These are phyloP conservation scores for Orcinus orca DNA, from an alignment of 2,113 vertebrate species.

Conservation along the genomic window DNA sequence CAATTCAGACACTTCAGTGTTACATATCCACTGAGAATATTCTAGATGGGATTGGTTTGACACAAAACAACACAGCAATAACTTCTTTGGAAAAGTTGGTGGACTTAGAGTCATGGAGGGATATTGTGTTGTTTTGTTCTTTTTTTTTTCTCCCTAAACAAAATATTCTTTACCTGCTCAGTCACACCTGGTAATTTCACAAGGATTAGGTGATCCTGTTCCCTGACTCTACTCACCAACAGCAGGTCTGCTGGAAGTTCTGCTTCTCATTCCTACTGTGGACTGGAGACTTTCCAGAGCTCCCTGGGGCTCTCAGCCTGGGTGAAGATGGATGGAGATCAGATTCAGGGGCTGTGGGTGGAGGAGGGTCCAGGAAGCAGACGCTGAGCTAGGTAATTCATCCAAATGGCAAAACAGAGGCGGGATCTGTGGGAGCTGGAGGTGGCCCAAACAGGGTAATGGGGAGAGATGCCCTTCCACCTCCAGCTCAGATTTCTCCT, in stretches of 20 bases:
- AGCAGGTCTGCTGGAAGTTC: background rate
- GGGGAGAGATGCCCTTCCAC: conserved; percentile 21
- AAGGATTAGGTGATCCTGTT: background rate
- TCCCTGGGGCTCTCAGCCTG: background rate
- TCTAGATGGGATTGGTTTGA: background rate
- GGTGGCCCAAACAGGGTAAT: background rate
- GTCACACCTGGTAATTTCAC: conserved; percentile 12
- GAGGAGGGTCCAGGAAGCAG: conserved; percentile 49
- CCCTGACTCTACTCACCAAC: background rate
- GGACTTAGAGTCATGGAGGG: background rate
- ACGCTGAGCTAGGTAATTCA: background rate
- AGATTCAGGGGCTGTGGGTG: conserved; percentile 31
- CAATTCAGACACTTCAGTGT: background rate
- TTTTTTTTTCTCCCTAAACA: background rate
- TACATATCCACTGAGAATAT: background rate
- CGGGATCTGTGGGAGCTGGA: background rate
- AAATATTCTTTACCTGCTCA: conserved; percentile 47
- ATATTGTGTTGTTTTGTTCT: background rate
- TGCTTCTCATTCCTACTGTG: conserved; percentile 49
- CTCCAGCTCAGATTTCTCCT: conserved; percentile 57
- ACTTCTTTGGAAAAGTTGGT: background rate
- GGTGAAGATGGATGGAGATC: conserved; percentile 63
- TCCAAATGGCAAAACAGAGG: conserved; percentile 55
- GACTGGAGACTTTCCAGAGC: background rate
- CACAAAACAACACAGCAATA: background rate